phyloP scores from a whole-genome alignment of 2,113 vertebrate genomes.

The Pampusana beccarii region DNA sequence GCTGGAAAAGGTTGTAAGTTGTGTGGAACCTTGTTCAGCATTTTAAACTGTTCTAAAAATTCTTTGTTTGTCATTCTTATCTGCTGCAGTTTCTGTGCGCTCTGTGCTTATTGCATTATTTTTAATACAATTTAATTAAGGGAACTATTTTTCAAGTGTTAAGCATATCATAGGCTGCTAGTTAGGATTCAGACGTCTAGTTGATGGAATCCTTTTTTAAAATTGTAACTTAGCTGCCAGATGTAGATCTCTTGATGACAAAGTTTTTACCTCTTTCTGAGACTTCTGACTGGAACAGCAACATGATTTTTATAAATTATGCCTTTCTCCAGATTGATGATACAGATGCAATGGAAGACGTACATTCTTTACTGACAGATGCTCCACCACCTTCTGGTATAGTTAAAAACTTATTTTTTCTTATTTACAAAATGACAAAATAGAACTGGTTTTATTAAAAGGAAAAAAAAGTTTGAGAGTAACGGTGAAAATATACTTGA shows the following conservation, averaged over 20 bases:
- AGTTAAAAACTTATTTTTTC: background rate
- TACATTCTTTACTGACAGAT: slow-evolving; percentile 93
- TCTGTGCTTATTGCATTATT: background rate
- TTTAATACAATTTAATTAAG: background rate
- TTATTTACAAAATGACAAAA: background rate
- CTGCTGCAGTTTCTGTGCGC: background rate
- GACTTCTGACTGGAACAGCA: background rate
- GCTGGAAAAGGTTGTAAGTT: background rate
- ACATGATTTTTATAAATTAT: background rate
- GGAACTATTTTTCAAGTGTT: background rate
- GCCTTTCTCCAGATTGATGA: slow-evolving; percentile 88
- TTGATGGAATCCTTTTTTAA: background rate
- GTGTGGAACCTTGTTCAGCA: background rate
- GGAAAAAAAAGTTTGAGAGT: background rate
- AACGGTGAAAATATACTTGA: background rate
- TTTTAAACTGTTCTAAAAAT: background rate
- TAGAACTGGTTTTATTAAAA: background rate
- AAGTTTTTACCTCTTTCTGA: background rate
- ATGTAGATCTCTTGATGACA: background rate
- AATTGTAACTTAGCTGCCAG: background rate
- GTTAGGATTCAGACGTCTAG: background rate
- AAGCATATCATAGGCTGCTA: background rate
- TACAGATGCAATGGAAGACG: slow-evolving; percentile 95
- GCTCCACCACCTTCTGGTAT: slow-evolving; percentile 88
- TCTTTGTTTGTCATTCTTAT: background rate